These are phyloP conservation scores for Daphoenositta chrysoptera DNA, from an alignment of 2,113 vertebrate species.

Conservation along the genomic window DNA sequence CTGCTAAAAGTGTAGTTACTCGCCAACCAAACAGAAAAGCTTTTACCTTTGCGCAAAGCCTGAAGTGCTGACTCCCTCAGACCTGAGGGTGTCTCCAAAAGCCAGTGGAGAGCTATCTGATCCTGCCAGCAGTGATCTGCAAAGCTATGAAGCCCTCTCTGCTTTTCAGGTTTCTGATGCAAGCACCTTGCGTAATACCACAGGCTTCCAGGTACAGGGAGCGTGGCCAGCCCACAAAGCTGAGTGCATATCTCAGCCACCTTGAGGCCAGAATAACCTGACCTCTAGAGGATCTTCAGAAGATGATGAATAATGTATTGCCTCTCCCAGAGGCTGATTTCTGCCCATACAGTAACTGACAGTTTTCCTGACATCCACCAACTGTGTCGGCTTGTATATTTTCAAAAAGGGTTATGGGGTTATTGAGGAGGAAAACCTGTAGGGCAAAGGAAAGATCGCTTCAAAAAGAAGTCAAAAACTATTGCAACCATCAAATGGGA, in stretches of 20 bases:
- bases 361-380: neutral
- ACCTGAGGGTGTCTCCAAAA: neutral
- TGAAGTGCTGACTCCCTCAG: neutral
- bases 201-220: neutral
- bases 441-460: accelerated
- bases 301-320: conserved; percentile 51
- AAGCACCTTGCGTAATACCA: neutral
- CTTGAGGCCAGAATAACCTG: conserved; percentile 35
- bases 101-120: neutral
- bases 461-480: neutral
- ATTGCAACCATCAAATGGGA: neutral
- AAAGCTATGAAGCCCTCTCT: conserved; percentile 31
- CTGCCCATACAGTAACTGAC: neutral
- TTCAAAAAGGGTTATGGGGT: neutral
- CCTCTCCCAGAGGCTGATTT: conserved; percentile 18
- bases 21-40: neutral
- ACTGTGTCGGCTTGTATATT: neutral
- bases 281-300: conserved; percentile 31
- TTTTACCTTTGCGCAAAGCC: neutral
- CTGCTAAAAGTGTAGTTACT: neutral
- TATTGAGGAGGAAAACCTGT: neutral
- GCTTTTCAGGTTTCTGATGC: conserved; percentile 51
- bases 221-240: neutral
- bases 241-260: neutral
- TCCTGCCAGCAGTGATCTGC: neutral